Evolutionary conservation across 2,888 invertebrate species (phyloP), one percentile per base, ranked within the genome.

Genomic region (Caenorhabditis japonica): DNA sequence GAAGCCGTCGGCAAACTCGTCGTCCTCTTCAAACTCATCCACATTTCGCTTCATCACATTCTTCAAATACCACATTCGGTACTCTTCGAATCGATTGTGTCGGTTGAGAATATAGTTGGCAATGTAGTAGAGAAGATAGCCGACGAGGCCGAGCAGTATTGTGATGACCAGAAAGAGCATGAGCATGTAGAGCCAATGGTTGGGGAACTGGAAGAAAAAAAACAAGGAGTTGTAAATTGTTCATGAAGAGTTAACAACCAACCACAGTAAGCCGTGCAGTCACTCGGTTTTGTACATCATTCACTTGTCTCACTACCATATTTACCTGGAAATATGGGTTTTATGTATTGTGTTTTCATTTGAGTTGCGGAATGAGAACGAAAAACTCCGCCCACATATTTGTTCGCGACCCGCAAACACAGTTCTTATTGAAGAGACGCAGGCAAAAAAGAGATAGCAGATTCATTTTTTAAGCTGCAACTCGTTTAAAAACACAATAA

Each of bases 181-280:
- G 2, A 66, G 47, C 7, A 77, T 58, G 52, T 72, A 77, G 23
- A 75, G 34, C 77, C 77, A 77, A 66, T 75, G 66, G 23, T 52
- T 39, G 17, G 77, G 77, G 53, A 77, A 60, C 75, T 75, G 46
- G 27, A 60, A 59, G 33, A 4, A 2, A 10, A 30, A 15, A 12
- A 43, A 27, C 19, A 44, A 34, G 4, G 12, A 13, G n/a, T 47
- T n/a, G 13, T 25, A 5, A 3, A 38, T 21, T 21, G 4, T 12
- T 8, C 27, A n/a, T 10, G 15, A 39, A 15, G 30, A 25, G 2
- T 0, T 23, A 38, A 23, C 15, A 47, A 69, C 61, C 4, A 5
- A 71, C 71, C 36, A 56, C 43, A 30, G 39, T 55, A 25, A 66
- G 44, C 13, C 60, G 56, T 5, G 56, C 27, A 30, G 58, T 61